These are phyloP conservation scores for Lycaena phlaeas DNA, from an alignment of 2,888 invertebrate species.

Conservation along the genomic window DNA sequence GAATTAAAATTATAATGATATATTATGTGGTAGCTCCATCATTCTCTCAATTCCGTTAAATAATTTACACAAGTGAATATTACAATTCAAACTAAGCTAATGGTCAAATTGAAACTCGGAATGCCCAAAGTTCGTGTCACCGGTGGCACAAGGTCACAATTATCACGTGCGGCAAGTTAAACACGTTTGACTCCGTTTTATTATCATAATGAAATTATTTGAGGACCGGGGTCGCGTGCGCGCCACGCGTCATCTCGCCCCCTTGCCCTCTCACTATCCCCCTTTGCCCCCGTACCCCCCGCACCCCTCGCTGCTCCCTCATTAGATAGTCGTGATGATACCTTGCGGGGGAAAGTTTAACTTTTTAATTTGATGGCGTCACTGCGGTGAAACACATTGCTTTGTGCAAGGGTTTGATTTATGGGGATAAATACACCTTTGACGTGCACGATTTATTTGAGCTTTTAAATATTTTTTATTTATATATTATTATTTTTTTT, in stretches of 20 bases:
- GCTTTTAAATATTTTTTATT: too few species aligned
- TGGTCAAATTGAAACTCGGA: too few species aligned
- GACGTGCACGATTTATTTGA: neutral
- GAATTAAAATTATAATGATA: too few species aligned
- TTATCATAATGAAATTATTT: conserved; percentile 67
- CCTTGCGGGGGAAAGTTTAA: conserved; percentile 41
- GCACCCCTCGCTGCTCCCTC: too few species aligned
- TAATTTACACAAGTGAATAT: too few species aligned
- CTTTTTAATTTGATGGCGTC: conserved; percentile 61
- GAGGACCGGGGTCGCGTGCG: conserved; percentile 44
- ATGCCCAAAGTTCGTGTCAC: too few species aligned
- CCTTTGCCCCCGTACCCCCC: too few species aligned
- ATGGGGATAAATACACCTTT: conserved; percentile 4
- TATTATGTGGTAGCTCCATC: too few species aligned
- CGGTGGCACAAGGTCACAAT: conserved; percentile 32
- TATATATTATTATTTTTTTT: too few species aligned
- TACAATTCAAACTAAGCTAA: too few species aligned
- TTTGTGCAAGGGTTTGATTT: conserved; percentile 52
- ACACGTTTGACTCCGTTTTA: conserved; percentile 61
- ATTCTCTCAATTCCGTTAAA: too few species aligned
- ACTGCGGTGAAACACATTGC: conserved; percentile 31
- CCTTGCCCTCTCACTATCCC: too few species aligned
- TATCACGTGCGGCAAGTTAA: conserved; percentile 56
- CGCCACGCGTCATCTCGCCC: conserved; percentile 29
- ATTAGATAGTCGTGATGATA: conserved; percentile 52